Evolutionary conservation across 1,140 invertebrate genomes (phyloP).

Genomic region (Heliconius nattereri): DNA sequence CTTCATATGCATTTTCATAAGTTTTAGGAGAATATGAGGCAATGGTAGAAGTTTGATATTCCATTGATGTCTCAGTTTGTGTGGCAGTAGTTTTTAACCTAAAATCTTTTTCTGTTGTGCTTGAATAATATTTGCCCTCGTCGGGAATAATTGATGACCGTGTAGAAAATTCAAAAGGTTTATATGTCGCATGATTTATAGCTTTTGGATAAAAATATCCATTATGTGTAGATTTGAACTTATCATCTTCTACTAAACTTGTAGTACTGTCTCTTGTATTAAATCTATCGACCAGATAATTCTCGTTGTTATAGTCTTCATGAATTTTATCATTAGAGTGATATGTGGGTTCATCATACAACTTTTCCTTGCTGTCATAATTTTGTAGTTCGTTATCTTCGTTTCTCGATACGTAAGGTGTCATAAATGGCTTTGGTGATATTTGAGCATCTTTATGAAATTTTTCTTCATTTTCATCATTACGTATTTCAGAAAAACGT

Average conservation of each 20-base stretch:
- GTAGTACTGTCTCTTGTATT: background rate
- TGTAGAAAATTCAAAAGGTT: background rate
- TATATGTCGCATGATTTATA: background rate
- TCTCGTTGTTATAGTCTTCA: background rate
- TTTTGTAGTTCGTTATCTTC: background rate
- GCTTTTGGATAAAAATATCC: conserved; percentile 17
- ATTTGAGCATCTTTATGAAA: conserved; percentile 7
- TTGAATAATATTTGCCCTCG: background rate
- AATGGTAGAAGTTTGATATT: background rate
- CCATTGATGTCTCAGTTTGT: background rate
- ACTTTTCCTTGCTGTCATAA: background rate
- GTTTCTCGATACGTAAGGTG: conserved; percentile 17
- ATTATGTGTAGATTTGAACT: background rate
- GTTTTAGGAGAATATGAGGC: background rate
- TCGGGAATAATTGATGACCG: background rate
- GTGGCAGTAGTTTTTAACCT: too few relatives aligned
- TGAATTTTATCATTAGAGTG: background rate
- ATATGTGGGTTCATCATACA: background rate
- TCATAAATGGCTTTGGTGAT: conserved; percentile 28
- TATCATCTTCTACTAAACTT: background rate
- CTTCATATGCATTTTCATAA: background rate
- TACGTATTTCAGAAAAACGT: conserved; percentile 18
- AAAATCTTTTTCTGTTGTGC: too few relatives aligned
- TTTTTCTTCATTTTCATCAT: background rate
- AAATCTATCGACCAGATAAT: background rate